Conservation (phyloP, 2,113 vertebrate genomes). For the Megalops atlanticus region DNA sequence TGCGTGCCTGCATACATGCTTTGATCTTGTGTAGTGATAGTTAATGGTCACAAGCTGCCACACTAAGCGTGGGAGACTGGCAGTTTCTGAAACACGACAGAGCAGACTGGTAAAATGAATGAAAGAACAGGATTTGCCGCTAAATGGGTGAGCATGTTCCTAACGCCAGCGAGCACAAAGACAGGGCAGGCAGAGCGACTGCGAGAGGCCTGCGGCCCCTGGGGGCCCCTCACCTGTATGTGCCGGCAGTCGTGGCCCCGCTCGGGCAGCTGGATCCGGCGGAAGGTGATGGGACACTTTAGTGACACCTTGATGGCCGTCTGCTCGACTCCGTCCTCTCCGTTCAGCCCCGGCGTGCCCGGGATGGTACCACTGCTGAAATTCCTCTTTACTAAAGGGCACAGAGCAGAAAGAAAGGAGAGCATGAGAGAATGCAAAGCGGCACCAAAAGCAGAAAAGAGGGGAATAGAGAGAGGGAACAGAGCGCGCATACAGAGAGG, state of each 20-base stretch:
- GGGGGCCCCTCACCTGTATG: conserved; percentile 66
- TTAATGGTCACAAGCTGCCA: no score
- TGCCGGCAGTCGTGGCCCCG: conserved; percentile 92
- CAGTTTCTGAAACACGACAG: no score
- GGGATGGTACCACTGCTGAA: conserved; percentile 93
- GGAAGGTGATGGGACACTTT: conserved; percentile 96
- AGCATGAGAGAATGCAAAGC: neutral
- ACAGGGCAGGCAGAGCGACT: no score
- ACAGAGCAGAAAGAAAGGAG: conserved; percentile 25
- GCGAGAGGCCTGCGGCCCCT: no score
- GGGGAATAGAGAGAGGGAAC: neutral
- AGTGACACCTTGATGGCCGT: conserved; percentile 95
- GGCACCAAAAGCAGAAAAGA: neutral
- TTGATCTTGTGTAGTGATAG: no score
- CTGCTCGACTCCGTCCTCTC: conserved; percentile 93
- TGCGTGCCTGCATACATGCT: no score
- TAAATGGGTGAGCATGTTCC: no score
- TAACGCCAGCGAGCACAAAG: no score
- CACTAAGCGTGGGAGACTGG: no score
- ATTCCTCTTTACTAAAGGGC: conserved; percentile 85
- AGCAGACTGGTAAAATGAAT: no score
- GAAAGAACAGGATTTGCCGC: no score
- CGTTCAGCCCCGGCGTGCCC: conserved; percentile 87
- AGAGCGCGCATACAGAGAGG: no score
- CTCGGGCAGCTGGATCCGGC: conserved; percentile 92